Evolutionary conservation across 2,797 vertebrate genomes (phyloP).

Genomic region (Microctenopoma stevenorrisi): DNA sequence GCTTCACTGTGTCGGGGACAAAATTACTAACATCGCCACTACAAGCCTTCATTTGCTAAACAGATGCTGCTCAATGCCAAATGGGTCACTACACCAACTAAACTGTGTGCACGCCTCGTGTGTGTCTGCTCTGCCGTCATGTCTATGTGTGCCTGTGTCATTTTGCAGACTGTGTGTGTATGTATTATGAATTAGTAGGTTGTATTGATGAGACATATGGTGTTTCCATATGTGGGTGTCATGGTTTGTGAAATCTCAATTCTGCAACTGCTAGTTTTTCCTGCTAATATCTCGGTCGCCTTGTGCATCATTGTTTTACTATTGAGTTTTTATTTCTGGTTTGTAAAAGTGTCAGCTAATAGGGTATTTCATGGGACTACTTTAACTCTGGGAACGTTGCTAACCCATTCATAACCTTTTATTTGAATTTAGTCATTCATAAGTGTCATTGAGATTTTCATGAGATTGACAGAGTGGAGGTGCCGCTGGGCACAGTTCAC

Average conservation of each 20-base stretch:
- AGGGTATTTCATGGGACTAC: not conserved
- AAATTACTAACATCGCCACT: slow-evolving; percentile 62
- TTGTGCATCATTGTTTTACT: not conserved
- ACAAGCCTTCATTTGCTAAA: slow-evolving; percentile 72
- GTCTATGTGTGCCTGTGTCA: slow-evolving; percentile 23
- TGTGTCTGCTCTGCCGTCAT: not conserved
- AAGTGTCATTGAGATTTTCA: not conserved
- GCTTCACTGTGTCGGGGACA: slow-evolving; percentile 60
- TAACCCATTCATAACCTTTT: not conserved
- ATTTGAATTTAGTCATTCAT: not conserved
- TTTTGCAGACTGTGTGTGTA: slow-evolving; percentile 52
- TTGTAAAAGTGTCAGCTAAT: not conserved
- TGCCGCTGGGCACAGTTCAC: not conserved
- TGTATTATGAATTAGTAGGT: slow-evolving; percentile 76
- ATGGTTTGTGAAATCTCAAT: slow-evolving; percentile 58
- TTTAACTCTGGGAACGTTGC: not conserved
- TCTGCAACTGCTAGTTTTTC: slow-evolving; percentile 12
- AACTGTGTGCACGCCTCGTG: slow-evolving; percentile 45
- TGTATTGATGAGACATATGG: slow-evolving; percentile 81
- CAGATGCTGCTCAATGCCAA: slow-evolving; percentile 79
- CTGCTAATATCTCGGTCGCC: slow-evolving; percentile 3
- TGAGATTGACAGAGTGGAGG: not conserved
- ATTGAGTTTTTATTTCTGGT: slow-evolving; percentile 11
- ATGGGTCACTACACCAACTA: slow-evolving; percentile 77
- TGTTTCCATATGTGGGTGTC: slow-evolving; percentile 74